A percentile compares a stretch with the other conserved stretches of the same genome.
Conservation (phyloP, 2,888 invertebrate species). For the Tridacna crocea region DNA sequence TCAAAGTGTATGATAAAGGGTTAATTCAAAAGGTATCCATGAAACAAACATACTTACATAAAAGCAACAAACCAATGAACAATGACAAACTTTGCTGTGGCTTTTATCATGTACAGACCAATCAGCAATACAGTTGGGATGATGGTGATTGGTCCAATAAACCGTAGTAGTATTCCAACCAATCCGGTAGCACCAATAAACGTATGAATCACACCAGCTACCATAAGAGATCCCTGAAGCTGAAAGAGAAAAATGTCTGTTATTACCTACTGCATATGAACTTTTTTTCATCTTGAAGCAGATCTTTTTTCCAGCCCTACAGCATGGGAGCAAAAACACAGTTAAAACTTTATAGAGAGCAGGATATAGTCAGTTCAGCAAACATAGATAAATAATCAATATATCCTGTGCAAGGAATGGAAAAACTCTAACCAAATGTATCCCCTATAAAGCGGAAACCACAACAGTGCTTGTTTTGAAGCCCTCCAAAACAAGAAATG, state of each 20-base stretch:
- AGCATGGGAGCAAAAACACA: too few species aligned
- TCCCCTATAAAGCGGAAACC: too few species aligned
- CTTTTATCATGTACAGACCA: constrained; percentile 71
- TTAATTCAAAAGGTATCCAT: neutral
- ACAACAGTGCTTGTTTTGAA: too few species aligned
- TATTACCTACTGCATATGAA: neutral
- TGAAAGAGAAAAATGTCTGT: constrained; percentile 26
- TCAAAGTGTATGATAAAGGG: neutral
- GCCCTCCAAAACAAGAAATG: too few species aligned
- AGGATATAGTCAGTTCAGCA: too few species aligned
- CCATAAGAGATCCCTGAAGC: constrained; percentile 70
- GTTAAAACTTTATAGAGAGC: too few species aligned
- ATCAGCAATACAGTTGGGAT: constrained; percentile 72
- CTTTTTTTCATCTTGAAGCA: neutral
- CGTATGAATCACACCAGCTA: constrained; percentile 66
- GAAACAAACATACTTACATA: constrained; percentile 85
- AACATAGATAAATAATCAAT: too few species aligned
- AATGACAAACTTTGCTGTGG: constrained; percentile 73
- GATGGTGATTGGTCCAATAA: constrained; percentile 77
- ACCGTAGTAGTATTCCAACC: constrained; percentile 68
- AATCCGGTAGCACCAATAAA: constrained; percentile 69
- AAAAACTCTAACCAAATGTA: too few species aligned
- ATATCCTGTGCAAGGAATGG: too few species aligned
- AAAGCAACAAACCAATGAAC: constrained; percentile 82
- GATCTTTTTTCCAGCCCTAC: too few species aligned